Base-by-base conservation (phyloP, 2,113 vertebrate species). In the Seriola aureovittata region DNA sequence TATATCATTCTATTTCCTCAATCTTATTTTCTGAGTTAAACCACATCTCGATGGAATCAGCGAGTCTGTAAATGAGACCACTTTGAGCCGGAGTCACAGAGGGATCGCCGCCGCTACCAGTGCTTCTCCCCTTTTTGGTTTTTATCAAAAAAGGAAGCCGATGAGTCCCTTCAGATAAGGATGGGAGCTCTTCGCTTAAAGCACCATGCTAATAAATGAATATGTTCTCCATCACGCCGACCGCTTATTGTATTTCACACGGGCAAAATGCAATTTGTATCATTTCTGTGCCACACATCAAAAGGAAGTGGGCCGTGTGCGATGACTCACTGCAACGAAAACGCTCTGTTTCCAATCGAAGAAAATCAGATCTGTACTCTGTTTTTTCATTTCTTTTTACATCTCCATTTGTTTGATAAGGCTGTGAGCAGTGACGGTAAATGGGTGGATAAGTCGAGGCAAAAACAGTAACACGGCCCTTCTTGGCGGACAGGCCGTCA, bases 201-300 rank as follows among this genome's bases (percentile, higher is more conserved):
- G 81, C 89, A 71, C 57, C 72, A 76, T 34, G 80, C 81, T 84
- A 86, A 86, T 80, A 92, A 92, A 92, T 88, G 89, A 92, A 89
- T 65, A 90, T 82, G 90, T 92, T 92, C 91, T 90, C 92, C 92
- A 93, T 94, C 91, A 89, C 78, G 69, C 80, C 86, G 34, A 62
- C 50, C 75, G 40, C 91, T 93, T 91, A 93, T 94, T 93, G 88
- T 86, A 75, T 93, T 93, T 93, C 89, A 86, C 82, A 62, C 71
- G 70, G 85, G 62, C 81, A 1, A 89, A 93, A 94, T 94, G 92
- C 66, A 91, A 93, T 93, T 93, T 94, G 89, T 85, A 89, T 90
- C 82, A 85, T 93, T 89, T 93, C 81, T 90, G 87, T 16, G 59
- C 75, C 57, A 60, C 81, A 62, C 88, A 90, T 91, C 78, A 84